Conservation (phyloP, 1,140 invertebrate genomes). For the Papilio glaucus region DNA sequence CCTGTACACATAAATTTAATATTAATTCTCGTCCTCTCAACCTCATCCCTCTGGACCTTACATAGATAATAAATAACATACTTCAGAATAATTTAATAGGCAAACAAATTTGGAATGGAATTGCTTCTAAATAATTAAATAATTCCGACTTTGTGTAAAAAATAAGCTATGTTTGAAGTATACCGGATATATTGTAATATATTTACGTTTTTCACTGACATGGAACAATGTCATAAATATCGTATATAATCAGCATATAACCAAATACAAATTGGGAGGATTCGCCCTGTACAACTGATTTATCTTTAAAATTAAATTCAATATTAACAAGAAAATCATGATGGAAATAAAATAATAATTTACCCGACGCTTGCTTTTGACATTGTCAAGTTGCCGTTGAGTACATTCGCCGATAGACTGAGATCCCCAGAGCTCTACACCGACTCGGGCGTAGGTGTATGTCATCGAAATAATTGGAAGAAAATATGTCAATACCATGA, state of each 20-base stretch:
- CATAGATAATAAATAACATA: neutral
- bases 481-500: constrained; percentile 96
- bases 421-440: constrained; percentile 96
- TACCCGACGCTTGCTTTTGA: constrained; percentile 96
- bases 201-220: no score
- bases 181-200: no score
- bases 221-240: no score
- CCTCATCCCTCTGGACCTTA: neutral
- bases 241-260: no score
- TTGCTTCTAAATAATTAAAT: no score
- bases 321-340: neutral
- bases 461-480: constrained; percentile 96
- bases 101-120: no score
- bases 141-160: no score
- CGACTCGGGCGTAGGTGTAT: constrained; percentile 95
- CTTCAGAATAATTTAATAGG: neutral
- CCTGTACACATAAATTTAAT: constrained; percentile 84
- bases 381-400: constrained; percentile 94
- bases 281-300: no score
- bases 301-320: no score
- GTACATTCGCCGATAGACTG: constrained; percentile 97
- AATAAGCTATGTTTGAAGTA: no score
- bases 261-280: no score
- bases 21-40: neutral
- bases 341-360: constrained; percentile 66